Percentiles rank a stretch among this genome's conserved stretches.
Conservation (phyloP, 2,797 vertebrate species). For the Agapornis canus region DNA sequence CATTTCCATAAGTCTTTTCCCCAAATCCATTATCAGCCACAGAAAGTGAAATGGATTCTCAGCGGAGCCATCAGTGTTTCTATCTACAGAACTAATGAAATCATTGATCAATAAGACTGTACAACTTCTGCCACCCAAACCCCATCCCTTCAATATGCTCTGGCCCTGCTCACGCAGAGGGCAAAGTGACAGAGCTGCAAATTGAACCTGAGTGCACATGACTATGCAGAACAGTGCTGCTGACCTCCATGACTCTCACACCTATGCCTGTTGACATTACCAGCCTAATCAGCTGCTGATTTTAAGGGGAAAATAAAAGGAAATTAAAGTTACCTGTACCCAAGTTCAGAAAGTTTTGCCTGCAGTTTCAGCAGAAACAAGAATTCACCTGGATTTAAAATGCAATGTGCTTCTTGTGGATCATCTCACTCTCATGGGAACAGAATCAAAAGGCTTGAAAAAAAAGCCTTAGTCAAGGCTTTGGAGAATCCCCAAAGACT, state of each 20-base stretch:
- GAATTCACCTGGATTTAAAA: not conserved
- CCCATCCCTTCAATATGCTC: not conserved
- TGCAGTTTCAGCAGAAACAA: not conserved
- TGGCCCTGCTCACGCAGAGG: not conserved
- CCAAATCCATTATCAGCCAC: not conserved
- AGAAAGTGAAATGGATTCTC: not conserved
- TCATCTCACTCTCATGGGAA: not conserved
- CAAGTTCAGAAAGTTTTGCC: not conserved
- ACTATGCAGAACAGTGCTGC: not conserved
- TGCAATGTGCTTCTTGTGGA: not conserved
- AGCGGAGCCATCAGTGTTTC: not conserved
- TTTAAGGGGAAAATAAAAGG: not conserved
- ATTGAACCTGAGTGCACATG: not conserved
- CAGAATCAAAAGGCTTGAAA: not conserved
- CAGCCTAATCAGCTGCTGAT: not conserved
- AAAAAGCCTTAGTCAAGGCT: not conserved
- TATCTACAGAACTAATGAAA: not conserved
- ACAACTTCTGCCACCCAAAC: not conserved
- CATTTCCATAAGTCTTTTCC: conserved; percentile 11
- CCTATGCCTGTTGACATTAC: not conserved
- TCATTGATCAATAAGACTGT: not conserved
- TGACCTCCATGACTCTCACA: not conserved
- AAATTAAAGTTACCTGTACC: not conserved
- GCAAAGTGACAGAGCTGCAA: not conserved
- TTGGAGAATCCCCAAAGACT: not conserved